These are phyloP conservation scores for Thera britannica DNA, from an alignment of 2,888 invertebrate genomes.

Conservation along the genomic window DNA sequence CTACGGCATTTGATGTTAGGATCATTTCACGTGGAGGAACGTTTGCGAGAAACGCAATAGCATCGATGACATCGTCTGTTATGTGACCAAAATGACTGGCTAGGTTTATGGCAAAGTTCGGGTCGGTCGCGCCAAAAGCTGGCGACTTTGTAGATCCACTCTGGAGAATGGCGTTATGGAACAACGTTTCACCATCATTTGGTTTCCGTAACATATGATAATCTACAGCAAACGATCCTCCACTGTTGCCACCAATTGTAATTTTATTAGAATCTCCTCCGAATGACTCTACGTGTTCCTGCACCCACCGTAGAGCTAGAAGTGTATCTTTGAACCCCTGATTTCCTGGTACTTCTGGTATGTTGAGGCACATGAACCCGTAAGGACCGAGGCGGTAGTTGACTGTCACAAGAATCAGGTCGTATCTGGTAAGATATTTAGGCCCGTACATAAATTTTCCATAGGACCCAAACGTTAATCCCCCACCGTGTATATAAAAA, in stretches of 20 bases:
- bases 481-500: slow-evolving; percentile 64
- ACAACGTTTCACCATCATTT: slow-evolving; percentile 49
- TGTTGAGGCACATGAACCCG: slow-evolving; percentile 67
- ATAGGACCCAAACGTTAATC: slow-evolving; percentile 50
- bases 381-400: slow-evolving; percentile 67
- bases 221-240: slow-evolving; percentile 50
- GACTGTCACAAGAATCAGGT: slow-evolving; percentile 61
- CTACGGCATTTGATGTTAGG: slow-evolving; percentile 43
- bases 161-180: slow-evolving; percentile 60
- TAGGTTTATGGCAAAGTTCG: slow-evolving; percentile 49
- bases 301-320: slow-evolving; percentile 61
- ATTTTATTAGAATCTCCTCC: slow-evolving; percentile 63
- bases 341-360: slow-evolving; percentile 60
- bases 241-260: slow-evolving; percentile 63
- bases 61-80: slow-evolving; percentile 49
- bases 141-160: slow-evolving; percentile 54
- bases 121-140: slow-evolving; percentile 44
- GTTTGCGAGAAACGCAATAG: slow-evolving; percentile 53
- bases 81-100: slow-evolving; percentile 54
- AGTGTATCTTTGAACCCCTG: slow-evolving; percentile 68
- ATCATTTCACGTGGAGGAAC: slow-evolving; percentile 51
- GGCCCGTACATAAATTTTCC: slow-evolving; percentile 55
- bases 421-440: slow-evolving; percentile 54
- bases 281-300: slow-evolving; percentile 61
- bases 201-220: slow-evolving; percentile 51